Conservation (phyloP, 2,797 vertebrate species). For the Chaetophractus vellerosus region DNA sequence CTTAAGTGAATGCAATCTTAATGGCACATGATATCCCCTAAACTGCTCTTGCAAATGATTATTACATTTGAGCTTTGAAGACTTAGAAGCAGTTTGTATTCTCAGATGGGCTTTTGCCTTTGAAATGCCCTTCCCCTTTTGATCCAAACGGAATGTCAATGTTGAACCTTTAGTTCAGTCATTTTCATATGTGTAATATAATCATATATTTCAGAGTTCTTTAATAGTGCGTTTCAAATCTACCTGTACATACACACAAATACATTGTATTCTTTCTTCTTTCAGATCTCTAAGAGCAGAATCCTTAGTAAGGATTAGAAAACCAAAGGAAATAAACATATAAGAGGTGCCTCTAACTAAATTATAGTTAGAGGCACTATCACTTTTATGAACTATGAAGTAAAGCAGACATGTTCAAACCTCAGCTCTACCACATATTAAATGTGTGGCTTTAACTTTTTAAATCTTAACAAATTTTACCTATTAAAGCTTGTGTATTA, state of each 20-base stretch:
- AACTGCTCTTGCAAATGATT: conserved; percentile 68
- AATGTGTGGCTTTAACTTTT: neutral
- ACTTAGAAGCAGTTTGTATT: conserved; percentile 74
- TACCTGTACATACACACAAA: neutral
- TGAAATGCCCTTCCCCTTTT: conserved; percentile 67
- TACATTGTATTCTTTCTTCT: neutral
- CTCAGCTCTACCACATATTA: neutral
- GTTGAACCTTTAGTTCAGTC: conserved; percentile 6
- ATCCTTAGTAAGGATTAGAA: neutral
- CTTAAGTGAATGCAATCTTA: conserved; percentile 71
- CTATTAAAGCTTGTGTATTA: neutral
- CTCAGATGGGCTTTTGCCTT: conserved; percentile 77
- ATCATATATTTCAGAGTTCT: neutral
- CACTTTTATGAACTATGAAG: neutral
- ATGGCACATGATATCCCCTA: conserved; percentile 42
- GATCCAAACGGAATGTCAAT: conserved; percentile 66
- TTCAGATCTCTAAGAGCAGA: neutral
- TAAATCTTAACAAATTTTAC: neutral
- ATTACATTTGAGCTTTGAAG: conserved; percentile 78
- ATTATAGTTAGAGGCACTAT: neutral
- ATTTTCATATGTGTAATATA: neutral
- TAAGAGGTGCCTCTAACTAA: neutral
- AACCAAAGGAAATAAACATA: neutral
- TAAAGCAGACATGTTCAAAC: neutral
- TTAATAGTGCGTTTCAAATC: neutral